phyloP scores from a whole-genome alignment of 1,140 invertebrate species.

The Eupristina koningsbergeri region DNA sequence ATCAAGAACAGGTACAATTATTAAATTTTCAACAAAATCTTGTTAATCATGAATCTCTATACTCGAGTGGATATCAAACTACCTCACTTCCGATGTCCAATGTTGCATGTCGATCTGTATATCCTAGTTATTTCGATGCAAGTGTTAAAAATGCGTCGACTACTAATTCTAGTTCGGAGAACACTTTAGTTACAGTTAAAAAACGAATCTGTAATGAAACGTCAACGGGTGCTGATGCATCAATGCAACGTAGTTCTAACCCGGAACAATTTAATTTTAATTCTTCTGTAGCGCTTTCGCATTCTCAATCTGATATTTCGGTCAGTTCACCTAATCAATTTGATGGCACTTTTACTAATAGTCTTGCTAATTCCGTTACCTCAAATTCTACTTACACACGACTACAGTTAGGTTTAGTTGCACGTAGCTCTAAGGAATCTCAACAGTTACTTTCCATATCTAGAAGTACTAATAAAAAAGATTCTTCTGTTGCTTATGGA shows the following conservation, averaged over 20 bases:
- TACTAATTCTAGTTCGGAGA: constrained; percentile 45
- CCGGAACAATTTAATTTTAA: constrained; percentile 67
- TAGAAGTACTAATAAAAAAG: constrained; percentile 59
- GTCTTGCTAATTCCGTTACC: constrained; percentile 61
- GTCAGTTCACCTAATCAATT: constrained; percentile 63
- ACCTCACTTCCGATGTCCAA: constrained; percentile 66
- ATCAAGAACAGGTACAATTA: constrained; percentile 53
- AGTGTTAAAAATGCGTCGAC: constrained; percentile 54
- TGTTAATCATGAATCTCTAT: constrained; percentile 63
- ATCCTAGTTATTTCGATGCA: constrained; percentile 68
- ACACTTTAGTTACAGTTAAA: constrained; percentile 65
- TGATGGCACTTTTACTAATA: constrained; percentile 62
- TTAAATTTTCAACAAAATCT: constrained; percentile 65
- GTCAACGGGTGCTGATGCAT: constrained; percentile 38
- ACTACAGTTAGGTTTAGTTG: constrained; percentile 65
- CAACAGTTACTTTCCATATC: constrained; percentile 66
- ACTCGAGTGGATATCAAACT: constrained; percentile 65
- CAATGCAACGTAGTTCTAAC: constrained; percentile 49
- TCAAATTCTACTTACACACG: constrained; percentile 66
- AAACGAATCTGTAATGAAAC: constrained; percentile 69
- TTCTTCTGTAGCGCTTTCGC: constrained; percentile 64
- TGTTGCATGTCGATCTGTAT: constrained; percentile 62
- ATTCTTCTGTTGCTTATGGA: constrained; percentile 61
- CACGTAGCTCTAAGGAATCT: constrained; percentile 64
- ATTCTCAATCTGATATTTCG: constrained; percentile 58